Evolutionary conservation across 2,888 invertebrate species (phyloP), one percentile per base, ranked within the genome.

Genomic region (Cataglyphis rosenhaueri): DNA sequence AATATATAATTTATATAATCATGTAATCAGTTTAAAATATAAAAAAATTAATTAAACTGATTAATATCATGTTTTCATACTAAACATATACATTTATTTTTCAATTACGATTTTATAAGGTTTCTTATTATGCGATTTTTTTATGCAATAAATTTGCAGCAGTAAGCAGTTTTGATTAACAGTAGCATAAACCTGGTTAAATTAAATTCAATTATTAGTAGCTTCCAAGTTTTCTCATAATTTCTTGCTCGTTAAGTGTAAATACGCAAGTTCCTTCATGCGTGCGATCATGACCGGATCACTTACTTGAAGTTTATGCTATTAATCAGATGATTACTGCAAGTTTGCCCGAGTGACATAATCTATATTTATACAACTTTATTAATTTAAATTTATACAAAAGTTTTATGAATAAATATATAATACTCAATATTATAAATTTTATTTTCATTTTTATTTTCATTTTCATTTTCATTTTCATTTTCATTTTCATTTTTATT

Each of bases 191-290:
- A n/a, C n/a, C 48, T 52, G 15, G 48, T 48, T 68, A 52, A 52
- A 52, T 70, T 52, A 52, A 70, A 21, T 68, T n/a, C n/a, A 68
- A 52, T 44, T 70, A 48, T 12, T 44, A 48, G 2, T 6, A 0
- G 29, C 68, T 70, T 52, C 15, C 3, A 68, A 29, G 29, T 68
- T 68, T n/a, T 48, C 68, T 70, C 32, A 32, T 15, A 35, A 32
- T 70, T 70, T 70, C 32, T 52, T 52, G 68, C 48, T 70, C 32
- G 9, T 70, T 32, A 70, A 32, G 8, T 70, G 32, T 32, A 70
- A 52, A 70, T 70, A 52, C n/a, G 21, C 32, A 1, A 1, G 32
- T 52, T 48, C 15, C 32, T 15, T 70, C 32, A 52, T 32, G 68
- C 52, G 21, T 70, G 15, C 32, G n/a, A 68, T 12, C 29, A 29